phyloP scores from a whole-genome alignment of 2,888 invertebrate species.

The Phlogophora meticulosa region DNA sequence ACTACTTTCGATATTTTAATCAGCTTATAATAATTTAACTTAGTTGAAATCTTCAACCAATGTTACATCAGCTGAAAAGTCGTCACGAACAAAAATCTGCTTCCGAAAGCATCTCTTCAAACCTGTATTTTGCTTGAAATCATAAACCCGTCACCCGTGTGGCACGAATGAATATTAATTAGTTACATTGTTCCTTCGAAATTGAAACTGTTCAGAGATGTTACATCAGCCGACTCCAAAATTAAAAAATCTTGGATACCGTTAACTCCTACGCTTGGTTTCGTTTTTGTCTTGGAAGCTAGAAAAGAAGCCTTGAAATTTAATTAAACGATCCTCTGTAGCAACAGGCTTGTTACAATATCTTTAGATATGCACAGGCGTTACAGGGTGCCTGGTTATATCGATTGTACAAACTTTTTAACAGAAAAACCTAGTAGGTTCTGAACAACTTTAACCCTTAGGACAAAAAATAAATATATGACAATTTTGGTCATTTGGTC shows the following conservation, averaged over 20 bases:
- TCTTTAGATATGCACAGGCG: too few species aligned
- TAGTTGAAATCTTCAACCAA: slow-evolving; percentile 21
- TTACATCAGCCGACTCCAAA: slow-evolving; percentile 43
- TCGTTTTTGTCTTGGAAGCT: not conserved
- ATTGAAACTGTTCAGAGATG: slow-evolving; percentile 25
- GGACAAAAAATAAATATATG: too few species aligned
- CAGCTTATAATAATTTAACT: not conserved
- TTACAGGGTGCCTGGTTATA: too few species aligned
- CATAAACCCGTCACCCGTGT: not conserved
- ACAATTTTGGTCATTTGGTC: too few species aligned
- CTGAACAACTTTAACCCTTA: too few species aligned
- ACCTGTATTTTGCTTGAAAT: slow-evolving; percentile 17
- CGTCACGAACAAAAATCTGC: not conserved
- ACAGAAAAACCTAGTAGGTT: too few species aligned
- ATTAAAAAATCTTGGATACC: slow-evolving; percentile 14
- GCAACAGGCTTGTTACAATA: too few species aligned
- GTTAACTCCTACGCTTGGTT: slow-evolving; percentile 1
- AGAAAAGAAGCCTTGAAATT: not conserved
- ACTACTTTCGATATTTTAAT: slow-evolving; percentile 1
- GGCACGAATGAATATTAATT: slow-evolving; percentile 22
- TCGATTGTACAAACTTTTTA: too few species aligned
- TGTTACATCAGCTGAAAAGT: slow-evolving; percentile 41
- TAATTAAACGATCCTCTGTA: not conserved
- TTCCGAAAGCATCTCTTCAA: slow-evolving; percentile 35
- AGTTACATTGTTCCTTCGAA: not conserved